Base-by-base conservation (phyloP, 2,888 invertebrate species). In the Luperina testacea region DNA sequence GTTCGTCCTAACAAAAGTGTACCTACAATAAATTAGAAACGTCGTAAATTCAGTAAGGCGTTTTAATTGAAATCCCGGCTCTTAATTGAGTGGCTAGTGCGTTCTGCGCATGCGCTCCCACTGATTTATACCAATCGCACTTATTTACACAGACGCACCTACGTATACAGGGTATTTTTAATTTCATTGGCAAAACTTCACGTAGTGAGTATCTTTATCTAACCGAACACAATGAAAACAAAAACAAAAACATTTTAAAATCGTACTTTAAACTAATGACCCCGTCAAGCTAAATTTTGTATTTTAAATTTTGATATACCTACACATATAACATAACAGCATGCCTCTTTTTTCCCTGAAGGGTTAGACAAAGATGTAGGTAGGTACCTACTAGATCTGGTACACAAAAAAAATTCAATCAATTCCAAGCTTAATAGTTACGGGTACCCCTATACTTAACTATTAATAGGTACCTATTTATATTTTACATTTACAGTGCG, bases 21-120 rank as follows among this genome's bases (percentile, higher is more conserved):
- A 81, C 83, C 86, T 88, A 89, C 90, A 82, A 86, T 85, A 95
- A 95, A 95, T 95, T 95, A 95, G 95, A 94, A 94, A 92, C 91
- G 90, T 90, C 90, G 92, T 96, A 95, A 96, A 96, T 95, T 92
- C 89, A 89, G 77, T 90, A 92, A 94, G 96, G 94, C 94, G 95
- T 94, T 96, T 96, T 96, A 96, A 96, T 96, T 96, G 96, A 96
- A 96, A 96, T 95, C 94, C 93, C 92, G 92, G 92, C 93, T 92
- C 93, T 96, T 96, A 95, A 96, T 96, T 95, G 94, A 95, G 94
- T 94, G 92, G 92, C 89, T 89, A 88, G 83, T 87, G 69, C 88
- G 88, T 89, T 89, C 83, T 90, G 94, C 95, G 95, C 96, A 94
- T 95, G 96, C 95, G 95, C 89, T 88, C 80, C 88, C 75, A 75